Percentiles rank a stretch among this genome's conserved stretches.
These are phyloP conservation scores for Vimba vimba DNA, from an alignment of 2,113 vertebrate species.

Conservation along the genomic window DNA sequence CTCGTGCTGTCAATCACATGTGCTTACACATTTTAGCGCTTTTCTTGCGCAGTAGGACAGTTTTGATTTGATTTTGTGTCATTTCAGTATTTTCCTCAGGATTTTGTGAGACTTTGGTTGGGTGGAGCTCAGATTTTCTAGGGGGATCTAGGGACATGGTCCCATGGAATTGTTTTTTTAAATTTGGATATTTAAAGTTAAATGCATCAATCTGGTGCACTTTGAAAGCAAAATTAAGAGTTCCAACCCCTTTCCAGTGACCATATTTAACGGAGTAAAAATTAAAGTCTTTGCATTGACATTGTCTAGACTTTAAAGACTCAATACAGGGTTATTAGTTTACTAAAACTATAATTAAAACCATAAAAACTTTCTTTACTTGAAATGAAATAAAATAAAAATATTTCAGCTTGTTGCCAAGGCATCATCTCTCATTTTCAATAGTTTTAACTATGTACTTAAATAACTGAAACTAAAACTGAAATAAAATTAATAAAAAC, in stretches of 20 bases:
- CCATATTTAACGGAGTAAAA: background rate
- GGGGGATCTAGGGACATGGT: background rate
- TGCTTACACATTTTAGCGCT: constrained; percentile 24
- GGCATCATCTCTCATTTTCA: too few species aligned
- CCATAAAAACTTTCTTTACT: too few species aligned
- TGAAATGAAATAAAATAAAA: too few species aligned
- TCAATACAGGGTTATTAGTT: too few species aligned
- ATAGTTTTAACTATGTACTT: too few species aligned
- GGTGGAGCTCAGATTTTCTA: background rate
- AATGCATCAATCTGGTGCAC: background rate
- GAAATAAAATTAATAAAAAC: too few species aligned
- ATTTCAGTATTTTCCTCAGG: background rate
- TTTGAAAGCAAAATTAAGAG: background rate
- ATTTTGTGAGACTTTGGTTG: background rate
- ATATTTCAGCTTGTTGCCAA: too few species aligned
- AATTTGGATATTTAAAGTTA: background rate
- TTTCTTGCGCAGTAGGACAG: background rate
- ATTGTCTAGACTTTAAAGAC: background rate
- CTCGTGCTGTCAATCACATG: constrained; percentile 93
- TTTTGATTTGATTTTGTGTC: background rate
- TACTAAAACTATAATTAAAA: too few species aligned
- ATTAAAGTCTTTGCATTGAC: background rate
- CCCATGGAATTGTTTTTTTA: background rate
- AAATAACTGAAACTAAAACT: too few species aligned
- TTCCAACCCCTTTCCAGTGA: background rate